phyloP scores from a whole-genome alignment of 2,888 invertebrate genomes.

The Diadegma fenestrale region DNA sequence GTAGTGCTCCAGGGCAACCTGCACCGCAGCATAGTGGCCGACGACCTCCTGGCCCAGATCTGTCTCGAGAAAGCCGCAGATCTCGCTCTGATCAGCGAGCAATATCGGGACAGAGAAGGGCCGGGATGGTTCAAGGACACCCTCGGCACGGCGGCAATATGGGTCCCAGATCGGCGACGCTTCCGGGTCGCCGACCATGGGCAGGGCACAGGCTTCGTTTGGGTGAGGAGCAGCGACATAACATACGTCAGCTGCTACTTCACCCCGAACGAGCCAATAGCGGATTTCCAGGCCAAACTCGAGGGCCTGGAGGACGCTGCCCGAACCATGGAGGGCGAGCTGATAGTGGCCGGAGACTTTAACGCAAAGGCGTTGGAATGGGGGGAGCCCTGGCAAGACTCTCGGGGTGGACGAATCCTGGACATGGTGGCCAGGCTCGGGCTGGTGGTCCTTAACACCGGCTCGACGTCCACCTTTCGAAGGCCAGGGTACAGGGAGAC shows the following conservation, averaged over 20 bases:
- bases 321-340: constrained; percentile 36
- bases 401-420: constrained; percentile 13
- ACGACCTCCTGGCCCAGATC: constrained; percentile 58
- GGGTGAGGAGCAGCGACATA: constrained; percentile 37
- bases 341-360: constrained; percentile 51
- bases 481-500: background rate
- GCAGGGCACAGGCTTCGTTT: constrained; percentile 42
- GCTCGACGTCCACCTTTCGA: background rate
- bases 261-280: constrained; percentile 61
- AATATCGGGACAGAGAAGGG: constrained; percentile 32
- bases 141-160: constrained; percentile 59
- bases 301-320: constrained; percentile 50
- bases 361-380: background rate
- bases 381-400: constrained; percentile 7
- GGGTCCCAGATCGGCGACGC: constrained; percentile 36
- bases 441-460: constrained; percentile 18
- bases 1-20: constrained; percentile 54
- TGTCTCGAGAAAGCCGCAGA: constrained; percentile 44
- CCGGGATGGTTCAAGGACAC: constrained; percentile 44
- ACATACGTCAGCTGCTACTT: constrained; percentile 62
- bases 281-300: constrained; percentile 51
- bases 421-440: constrained; percentile 13
- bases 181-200: constrained; percentile 29
- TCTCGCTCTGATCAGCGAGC: constrained; percentile 52
- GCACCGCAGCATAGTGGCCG: constrained; percentile 44